Conservation (phyloP, 2,797 vertebrate genomes). For the Sebastes vulpes region DNA sequence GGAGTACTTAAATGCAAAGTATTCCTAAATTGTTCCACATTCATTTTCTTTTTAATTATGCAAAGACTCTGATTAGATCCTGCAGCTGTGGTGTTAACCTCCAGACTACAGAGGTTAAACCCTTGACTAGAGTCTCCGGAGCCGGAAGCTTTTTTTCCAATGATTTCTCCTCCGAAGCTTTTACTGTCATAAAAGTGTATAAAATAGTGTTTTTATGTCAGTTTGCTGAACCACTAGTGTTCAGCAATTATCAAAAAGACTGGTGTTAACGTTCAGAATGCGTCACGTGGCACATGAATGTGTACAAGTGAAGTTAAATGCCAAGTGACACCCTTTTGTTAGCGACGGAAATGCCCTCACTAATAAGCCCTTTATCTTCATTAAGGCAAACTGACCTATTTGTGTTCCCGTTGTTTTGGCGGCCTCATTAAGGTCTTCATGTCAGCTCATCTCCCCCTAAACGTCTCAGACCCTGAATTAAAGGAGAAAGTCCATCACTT, state of each 20-base stretch:
- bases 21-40: constrained; percentile 13
- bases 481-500: not conserved
- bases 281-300: not conserved
- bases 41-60: constrained; percentile 51
- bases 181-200: not conserved
- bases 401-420: constrained; percentile 52
- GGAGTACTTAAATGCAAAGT: not conserved
- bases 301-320: constrained; percentile 30
- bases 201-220: not conserved
- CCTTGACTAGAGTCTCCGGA: not conserved
- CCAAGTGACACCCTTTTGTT: constrained; percentile 28
- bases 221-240: not conserved
- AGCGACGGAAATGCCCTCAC: constrained; percentile 14
- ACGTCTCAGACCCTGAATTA: not conserved
- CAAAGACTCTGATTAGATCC: constrained; percentile 53
- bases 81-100: constrained; percentile 47
- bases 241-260: not conserved
- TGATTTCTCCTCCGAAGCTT: not conserved
- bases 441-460: constrained; percentile 42
- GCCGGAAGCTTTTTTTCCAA: not conserved
- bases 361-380: constrained; percentile 58
- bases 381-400: constrained; percentile 73
- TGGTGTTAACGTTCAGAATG: not conserved
- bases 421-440: constrained; percentile 67
- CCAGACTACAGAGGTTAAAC: constrained; percentile 55